Base-by-base conservation (phyloP, 2,797 vertebrate genomes). In the Xerus rutilus region DNA sequence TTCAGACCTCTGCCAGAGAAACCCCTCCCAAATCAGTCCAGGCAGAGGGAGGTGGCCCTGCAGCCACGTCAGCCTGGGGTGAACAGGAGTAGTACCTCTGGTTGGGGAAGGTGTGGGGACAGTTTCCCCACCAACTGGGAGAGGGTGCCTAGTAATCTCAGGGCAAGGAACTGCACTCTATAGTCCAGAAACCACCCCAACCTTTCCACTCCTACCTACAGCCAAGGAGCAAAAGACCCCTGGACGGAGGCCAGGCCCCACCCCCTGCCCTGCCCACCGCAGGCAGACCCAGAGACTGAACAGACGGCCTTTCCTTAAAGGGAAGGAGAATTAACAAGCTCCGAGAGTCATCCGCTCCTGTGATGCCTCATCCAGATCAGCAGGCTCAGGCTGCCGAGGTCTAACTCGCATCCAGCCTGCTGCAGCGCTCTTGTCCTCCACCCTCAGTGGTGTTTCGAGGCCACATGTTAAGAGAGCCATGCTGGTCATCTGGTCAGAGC, bases 231-330 rank as follows among this genome's bases (percentile, higher is more conserved):
- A 73, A 91, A 83, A 74, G 78, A 76, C 57, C 59, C 84, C 39
- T 93, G 93, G 74, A 92, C 4, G 32, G 32, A 8, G 21, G 89
- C 93, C 90, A 96, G 86, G 67, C 67, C 52, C 70, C 77, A 57
- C 43, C 73, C 43, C 47, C 59, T 12, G n/a, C 35, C 88, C 87
- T 32, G 45, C 67, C 76, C 52, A 45, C 85, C 35, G 25, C 7
- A 3, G 81, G n/a, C 79, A 83, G 70, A 76, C 85, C 76, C 43
- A 32, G 69, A 91, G 21, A 79, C 86, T 89, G 17, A 67, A 70
- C 7, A 5, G 15, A 77, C n/a, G 28, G 88, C 62, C 91, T 94
- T 87, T 57, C 96, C 94, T 92, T 96, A 95, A 94, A 96, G 95
- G 92, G 79, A 95, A 84, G 78, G 90, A 17, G 86, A 94, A 83